Evolutionary conservation across 2,113 vertebrate genomes (phyloP), one percentile per base, ranked within the genome.

Genomic region (Poecile atricapillus): DNA sequence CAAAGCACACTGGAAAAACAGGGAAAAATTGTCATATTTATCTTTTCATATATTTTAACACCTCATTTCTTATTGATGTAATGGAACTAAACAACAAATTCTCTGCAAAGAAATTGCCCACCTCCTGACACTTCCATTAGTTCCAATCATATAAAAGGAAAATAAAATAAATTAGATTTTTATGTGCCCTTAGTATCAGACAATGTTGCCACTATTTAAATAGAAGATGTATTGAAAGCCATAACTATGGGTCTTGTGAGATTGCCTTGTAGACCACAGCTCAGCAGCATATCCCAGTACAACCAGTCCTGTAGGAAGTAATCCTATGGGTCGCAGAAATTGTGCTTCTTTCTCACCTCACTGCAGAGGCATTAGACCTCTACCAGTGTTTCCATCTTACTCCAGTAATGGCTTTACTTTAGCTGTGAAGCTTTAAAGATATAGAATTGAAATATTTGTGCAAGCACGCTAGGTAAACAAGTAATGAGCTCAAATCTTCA

Each of bases 41-140:
- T 71, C 13, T 91, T 83, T 68, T 63, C 80, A 69, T 83, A 47
- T 78, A 78, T 91, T 81, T 89, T 70, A 89, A 71, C 81, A 56
- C 28, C 15, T 82, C 20, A 52, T 90, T 94, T 90, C 49, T 92
- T 93, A 82, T 20, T 85, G 79, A 55, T 39, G 27, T 50, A 86
- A 70, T 53, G 8, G 55, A 95, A 86, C 33, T 77, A 55, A 94
- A 49, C 13, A 74, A 62, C 27, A 82, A 93, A 79, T 9, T 65
- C 12, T 65, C 31, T 46, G 30, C n/a, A 85, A 76, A 73, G 46
- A 85, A 85, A 44, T 41, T 75, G 8, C 20, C 85, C 31, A 23
- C 55, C 37, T 94, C 31, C 31, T 63, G 71, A 90, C 37, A 64
- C 13, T 73, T 94, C 68, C 37, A 44, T 56, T 90, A 71, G 13